Evolutionary conservation across 2,113 vertebrate genomes (phyloP), one percentile per base, ranked within the genome.

Genomic region (Notothenia rossii): DNA sequence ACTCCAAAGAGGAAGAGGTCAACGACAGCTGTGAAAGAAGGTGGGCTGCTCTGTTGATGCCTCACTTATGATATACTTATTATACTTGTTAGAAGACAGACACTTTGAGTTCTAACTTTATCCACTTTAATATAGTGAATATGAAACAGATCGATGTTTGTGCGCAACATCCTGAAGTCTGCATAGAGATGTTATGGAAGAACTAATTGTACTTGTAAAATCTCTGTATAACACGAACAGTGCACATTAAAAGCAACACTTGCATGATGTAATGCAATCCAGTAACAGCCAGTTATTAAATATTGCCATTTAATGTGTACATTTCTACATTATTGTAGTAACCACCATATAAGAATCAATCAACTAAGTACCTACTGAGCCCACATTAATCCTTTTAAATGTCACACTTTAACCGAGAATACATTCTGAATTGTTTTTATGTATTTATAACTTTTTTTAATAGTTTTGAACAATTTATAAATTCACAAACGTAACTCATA

Each of bases 1-100:
- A 82, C 75, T 64, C 5, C 83, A 36, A 75, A 53, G 46, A 77
- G 81, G 65, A 94, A 90, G 69, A 93, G 62, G 65, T 25, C 64
- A 53, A 87, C 86, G 40, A 22, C 55, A 3, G 25, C 63, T 3
- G 77, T 82, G 40, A 90, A 92, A 89, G 54, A 91, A 82, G 94
- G 93, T 93, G 83, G 6, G 13, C 4, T 22, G 9, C 40, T 40
- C 6, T 2, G 29, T 13, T 14, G 5, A 20, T 68, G 9, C 7
- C 17, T 13, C 33, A 58, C 25, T 10, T 17, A 17, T 25, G 25
- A 25, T 2, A 25, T 2, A 25, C 25, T 25, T 25, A 4, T 2
- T 22, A 25, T 25, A 25, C 25, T 25, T 25, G 8, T 2, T 2
- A 36, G 43, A 36, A 8, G 0, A 33, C 50, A 48, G 15, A 56